Conservation (phyloP, 2,888 invertebrate genomes). For the Anagyrus pseudococci region DNA sequence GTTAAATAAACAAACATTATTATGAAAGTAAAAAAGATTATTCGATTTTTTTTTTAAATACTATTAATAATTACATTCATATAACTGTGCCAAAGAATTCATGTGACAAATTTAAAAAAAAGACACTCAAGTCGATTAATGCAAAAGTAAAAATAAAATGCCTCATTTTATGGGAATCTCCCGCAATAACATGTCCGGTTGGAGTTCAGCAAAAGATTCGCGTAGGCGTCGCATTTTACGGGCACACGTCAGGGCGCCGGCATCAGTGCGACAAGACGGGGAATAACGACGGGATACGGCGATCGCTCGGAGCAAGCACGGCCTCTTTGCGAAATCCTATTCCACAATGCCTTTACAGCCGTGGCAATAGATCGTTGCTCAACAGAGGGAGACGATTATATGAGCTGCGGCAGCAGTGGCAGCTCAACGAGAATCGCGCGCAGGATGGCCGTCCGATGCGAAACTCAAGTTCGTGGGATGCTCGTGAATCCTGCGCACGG, state of each 20-base stretch:
- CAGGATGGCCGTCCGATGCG: too few relatives aligned
- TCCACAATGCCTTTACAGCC: conserved; percentile 33
- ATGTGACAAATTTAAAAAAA: too few relatives aligned
- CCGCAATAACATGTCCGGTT: conserved; percentile 20
- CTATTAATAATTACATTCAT: too few relatives aligned
- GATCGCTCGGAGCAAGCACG: background rate
- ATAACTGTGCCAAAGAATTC: too few relatives aligned
- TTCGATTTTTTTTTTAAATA: too few relatives aligned
- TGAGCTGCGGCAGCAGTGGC: conserved; percentile 8
- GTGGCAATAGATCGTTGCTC: conserved; percentile 32
- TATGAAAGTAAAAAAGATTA: too few relatives aligned
- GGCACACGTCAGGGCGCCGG: conserved; percentile 4
- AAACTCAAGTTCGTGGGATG: conserved; percentile 1
- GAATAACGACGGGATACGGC: conserved; percentile 8
- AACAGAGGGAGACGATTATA: conserved; percentile 25
- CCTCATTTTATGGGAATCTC: background rate
- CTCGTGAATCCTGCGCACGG: conserved; percentile 8
- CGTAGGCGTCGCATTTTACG: conserved; percentile 27
- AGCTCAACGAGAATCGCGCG: background rate
- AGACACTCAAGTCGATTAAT: too few relatives aligned
- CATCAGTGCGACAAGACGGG: too few relatives aligned
- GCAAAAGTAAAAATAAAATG: background rate
- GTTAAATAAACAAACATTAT: too few relatives aligned
- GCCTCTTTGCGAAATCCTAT: conserved; percentile 25
- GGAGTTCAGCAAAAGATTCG: conserved; percentile 10